These are phyloP conservation scores for Fragum whitleyi DNA, from an alignment of 2,888 invertebrate species.

Conservation along the genomic window DNA sequence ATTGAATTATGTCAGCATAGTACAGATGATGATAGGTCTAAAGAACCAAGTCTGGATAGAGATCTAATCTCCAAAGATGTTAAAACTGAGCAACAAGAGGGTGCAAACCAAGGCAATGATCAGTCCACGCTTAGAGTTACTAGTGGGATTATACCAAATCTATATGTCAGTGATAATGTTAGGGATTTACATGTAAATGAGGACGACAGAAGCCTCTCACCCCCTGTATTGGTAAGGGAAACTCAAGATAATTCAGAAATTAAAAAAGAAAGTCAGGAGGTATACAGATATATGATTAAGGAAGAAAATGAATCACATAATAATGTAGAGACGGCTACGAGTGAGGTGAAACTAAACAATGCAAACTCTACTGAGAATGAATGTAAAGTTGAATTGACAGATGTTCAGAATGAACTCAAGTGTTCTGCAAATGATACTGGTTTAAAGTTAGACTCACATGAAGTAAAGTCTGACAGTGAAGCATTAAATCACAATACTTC, in stretches of 20 bases:
- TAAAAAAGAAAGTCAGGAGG: neutral
- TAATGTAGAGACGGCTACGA: neutral
- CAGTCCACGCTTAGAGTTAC: constrained; percentile 23
- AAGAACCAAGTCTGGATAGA: constrained; percentile 17
- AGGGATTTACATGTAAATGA: neutral
- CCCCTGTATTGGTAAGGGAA: constrained; percentile 37
- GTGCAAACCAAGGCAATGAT: neutral
- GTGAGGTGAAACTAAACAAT: neutral
- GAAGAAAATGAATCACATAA: neutral
- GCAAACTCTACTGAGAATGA: neutral
- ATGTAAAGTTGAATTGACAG: neutral
- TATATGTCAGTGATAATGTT: constrained; percentile 24
- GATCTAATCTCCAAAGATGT: neutral
- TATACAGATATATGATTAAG: constrained; percentile 7
- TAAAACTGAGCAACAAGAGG: neutral
- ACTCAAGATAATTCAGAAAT: neutral
- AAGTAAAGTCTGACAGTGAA: neutral
- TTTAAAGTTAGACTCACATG: neutral
- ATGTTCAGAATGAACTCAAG: neutral
- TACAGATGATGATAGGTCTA: constrained; percentile 20
- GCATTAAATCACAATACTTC: neutral
- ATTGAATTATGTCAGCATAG: constrained; percentile 47
- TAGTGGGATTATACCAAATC: constrained; percentile 50
- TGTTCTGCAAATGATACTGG: too few relatives aligned
- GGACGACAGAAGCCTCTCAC: constrained; percentile 26